A percentile compares a stretch with the other conserved stretches of the same genome.
phyloP scores from a whole-genome alignment of 2,888 invertebrate species.

The Netelia melanura region DNA sequence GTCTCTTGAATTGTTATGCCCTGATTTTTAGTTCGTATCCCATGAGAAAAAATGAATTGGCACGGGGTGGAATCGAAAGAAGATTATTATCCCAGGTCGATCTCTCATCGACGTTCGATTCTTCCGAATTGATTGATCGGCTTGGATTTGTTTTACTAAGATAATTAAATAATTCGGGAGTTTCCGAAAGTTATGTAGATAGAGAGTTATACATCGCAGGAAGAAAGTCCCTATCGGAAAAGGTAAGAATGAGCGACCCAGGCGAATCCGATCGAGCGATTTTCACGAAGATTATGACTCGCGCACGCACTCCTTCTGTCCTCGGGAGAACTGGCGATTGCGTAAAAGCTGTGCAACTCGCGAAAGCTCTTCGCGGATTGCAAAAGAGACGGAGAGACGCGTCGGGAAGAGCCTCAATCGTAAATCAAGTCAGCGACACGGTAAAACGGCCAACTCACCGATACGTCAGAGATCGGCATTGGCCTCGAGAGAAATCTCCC shows the following conservation, averaged over 20 bases:
- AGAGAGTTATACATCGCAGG: constrained; percentile 7
- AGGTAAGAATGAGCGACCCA: constrained; percentile 49
- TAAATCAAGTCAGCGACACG: constrained; percentile 69
- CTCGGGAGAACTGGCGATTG: constrained; percentile 37
- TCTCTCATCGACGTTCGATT: constrained; percentile 26
- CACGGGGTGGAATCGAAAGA: too few species aligned
- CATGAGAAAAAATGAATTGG: too few species aligned
- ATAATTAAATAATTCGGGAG: not conserved
- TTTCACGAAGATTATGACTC: constrained; percentile 62
- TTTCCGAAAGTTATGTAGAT: not conserved
- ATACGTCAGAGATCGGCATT: constrained; percentile 60
- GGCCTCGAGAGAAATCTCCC: constrained; percentile 33
- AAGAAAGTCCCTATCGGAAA: constrained; percentile 49
- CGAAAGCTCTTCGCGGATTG: constrained; percentile 41
- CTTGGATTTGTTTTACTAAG: constrained; percentile 42
- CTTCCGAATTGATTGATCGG: constrained; percentile 70
- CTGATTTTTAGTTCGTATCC: too few species aligned
- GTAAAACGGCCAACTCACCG: constrained; percentile 58
- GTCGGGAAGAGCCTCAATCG: constrained; percentile 65
- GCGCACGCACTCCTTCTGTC: constrained; percentile 23
- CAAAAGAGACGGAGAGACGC: constrained; percentile 46
- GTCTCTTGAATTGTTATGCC: too few species aligned
- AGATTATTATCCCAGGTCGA: too few species aligned
- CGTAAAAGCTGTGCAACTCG: constrained; percentile 35
- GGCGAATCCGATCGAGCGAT: constrained; percentile 66